phyloP scores from a whole-genome alignment of 2,113 vertebrate species.

The Spermophilus dauricus region DNA sequence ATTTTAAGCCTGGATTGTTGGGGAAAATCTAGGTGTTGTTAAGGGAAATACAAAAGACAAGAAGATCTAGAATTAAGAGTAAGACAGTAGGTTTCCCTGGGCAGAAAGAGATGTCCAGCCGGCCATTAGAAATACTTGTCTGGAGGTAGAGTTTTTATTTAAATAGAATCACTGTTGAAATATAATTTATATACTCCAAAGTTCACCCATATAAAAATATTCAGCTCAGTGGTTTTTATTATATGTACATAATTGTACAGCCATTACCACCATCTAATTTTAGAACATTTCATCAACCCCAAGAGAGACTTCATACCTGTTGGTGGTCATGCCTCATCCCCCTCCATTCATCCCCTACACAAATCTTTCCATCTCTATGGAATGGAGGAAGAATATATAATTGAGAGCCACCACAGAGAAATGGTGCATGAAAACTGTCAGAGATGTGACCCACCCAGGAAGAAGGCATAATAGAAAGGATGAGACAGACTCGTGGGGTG shows the following conservation, averaged over 20 bases:
- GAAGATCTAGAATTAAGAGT: neutral
- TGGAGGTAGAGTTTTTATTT: neutral
- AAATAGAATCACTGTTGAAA: neutral
- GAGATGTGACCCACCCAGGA: neutral
- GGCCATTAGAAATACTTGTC: neutral
- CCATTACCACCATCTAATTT: neutral
- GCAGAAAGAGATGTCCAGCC: neutral
- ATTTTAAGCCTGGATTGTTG: neutral
- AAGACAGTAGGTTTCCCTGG: neutral
- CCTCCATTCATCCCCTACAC: neutral
- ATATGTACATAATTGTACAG: neutral
- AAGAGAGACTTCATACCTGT: neutral
- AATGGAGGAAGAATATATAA: neutral
- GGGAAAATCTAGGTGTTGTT: neutral
- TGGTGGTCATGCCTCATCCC: neutral
- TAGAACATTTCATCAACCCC: neutral
- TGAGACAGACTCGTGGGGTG: neutral
- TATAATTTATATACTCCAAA: neutral
- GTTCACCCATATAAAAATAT: neutral
- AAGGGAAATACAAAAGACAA: constrained; percentile 26
- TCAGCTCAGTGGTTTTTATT: neutral
- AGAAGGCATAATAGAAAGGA: neutral
- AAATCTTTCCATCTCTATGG: neutral
- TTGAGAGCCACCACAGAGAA: neutral
- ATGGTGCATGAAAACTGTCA: neutral